Conservation (phyloP, 2,797 vertebrate genomes). For the Halcyon leucocephala region DNA sequence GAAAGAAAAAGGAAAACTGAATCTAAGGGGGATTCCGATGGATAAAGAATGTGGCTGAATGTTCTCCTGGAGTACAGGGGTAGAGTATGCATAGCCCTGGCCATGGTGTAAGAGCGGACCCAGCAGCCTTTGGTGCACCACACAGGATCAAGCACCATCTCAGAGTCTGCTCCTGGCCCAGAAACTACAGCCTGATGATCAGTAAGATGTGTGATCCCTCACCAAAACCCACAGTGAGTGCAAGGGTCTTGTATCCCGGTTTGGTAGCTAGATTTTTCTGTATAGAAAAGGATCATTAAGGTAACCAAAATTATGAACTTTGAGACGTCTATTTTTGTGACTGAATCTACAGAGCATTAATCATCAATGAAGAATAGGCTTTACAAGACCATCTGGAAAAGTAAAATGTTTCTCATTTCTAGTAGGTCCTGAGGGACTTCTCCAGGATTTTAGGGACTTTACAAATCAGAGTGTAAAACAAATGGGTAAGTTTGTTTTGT, state of each 20-base stretch:
- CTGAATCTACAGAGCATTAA: neutral
- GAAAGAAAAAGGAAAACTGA: neutral
- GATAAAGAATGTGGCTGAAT: neutral
- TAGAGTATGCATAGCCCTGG: accelerated
- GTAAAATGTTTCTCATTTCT: neutral
- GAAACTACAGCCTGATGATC: neutral
- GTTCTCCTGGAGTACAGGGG: neutral
- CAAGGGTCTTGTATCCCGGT: neutral
- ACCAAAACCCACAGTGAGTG: accelerated
- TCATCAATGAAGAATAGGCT: neutral
- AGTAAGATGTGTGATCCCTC: accelerated
- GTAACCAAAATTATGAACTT: accelerated
- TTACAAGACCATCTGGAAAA: neutral
- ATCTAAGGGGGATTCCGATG: neutral
- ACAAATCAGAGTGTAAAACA: neutral
- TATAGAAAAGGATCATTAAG: neutral
- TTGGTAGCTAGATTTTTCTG: neutral
- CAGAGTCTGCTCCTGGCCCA: neutral
- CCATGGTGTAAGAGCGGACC: accelerated
- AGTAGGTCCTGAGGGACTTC: neutral
- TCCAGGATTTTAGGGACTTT: neutral
- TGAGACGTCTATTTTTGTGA: neutral
- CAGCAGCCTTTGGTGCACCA: accelerated
- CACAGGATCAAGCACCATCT: neutral
- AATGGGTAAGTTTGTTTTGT: neutral